Percentiles rank a stretch among this genome's conserved stretches.
These are phyloP conservation scores for Clepsis dumicolana DNA, from an alignment of 2,888 invertebrate species.

Conservation along the genomic window DNA sequence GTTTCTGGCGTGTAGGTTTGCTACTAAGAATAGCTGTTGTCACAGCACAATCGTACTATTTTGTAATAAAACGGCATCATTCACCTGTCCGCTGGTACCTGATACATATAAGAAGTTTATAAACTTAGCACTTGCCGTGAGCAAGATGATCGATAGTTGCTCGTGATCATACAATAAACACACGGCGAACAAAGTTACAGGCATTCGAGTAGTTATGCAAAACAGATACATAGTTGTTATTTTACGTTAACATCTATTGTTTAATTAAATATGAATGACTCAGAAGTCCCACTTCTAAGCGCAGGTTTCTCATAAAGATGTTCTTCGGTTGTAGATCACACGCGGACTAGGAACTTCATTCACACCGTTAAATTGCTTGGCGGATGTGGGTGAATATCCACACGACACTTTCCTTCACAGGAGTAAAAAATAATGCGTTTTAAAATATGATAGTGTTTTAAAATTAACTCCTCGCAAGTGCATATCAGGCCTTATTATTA, in stretches of 20 bases:
- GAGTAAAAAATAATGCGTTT: no score
- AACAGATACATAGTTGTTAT: neutral
- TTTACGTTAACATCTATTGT: neutral
- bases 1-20: neutral
- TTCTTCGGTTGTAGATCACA: neutral
- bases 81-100: neutral
- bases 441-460: neutral
- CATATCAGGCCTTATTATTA: constrained; percentile 16
- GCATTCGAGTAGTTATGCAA: neutral
- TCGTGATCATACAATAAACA: neutral
- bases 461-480: neutral
- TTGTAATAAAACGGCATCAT: neutral
- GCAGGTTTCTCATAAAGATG: neutral
- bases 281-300: neutral
- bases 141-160: neutral
- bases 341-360: neutral
- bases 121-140: neutral
- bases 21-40: neutral
- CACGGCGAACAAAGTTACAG: neutral
- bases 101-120: constrained; percentile 1
- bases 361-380: neutral
- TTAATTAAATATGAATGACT: neutral
- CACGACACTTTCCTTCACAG: no score
- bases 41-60: neutral
- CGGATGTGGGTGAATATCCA: neutral